Percentiles rank a stretch among this genome's conserved stretches.
phyloP scores from a whole-genome alignment of 64 coral and sea anemone genomes.

The Stichodactyla helianthus region DNA sequence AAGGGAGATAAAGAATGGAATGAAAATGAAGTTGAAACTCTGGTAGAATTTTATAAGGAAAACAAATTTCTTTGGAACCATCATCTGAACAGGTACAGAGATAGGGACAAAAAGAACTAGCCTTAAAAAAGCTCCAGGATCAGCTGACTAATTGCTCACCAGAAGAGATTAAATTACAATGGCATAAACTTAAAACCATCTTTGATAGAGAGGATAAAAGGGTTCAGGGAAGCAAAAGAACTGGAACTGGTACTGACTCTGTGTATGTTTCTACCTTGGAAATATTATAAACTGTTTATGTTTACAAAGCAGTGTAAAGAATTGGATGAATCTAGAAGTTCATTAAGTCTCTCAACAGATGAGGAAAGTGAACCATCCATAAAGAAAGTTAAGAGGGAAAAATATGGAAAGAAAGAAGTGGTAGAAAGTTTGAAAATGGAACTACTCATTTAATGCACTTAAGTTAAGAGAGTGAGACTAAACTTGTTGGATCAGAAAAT shows the following conservation, averaged over 20 bases:
- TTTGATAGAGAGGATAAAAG: slow-evolving; percentile 44
- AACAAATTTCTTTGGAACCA: slow-evolving; percentile 19
- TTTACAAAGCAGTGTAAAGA: slow-evolving; percentile 35
- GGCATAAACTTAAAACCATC: slow-evolving; percentile 37
- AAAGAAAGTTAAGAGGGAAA: slow-evolving; percentile 40
- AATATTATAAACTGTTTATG: slow-evolving; percentile 29
- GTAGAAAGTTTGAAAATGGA: slow-evolving; percentile 43
- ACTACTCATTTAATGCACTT: slow-evolving; percentile 25
- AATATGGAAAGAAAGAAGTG: slow-evolving; percentile 16
- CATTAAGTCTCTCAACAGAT: slow-evolving; percentile 3
- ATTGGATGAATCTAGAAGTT: slow-evolving; percentile 23
- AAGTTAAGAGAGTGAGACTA: no score
- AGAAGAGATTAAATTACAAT: slow-evolving; percentile 7
- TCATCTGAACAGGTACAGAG: background rate
- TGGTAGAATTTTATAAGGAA: slow-evolving; percentile 34
- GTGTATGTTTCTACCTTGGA: slow-evolving; percentile 20
- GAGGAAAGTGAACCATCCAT: slow-evolving; percentile 19
- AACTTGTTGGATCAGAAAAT: no score
- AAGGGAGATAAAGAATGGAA: slow-evolving; percentile 31
- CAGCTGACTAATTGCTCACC: background rate
- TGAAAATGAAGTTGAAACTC: slow-evolving; percentile 12
- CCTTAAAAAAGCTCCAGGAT: background rate
- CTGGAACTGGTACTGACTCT: slow-evolving; percentile 33
- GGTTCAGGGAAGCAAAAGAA: slow-evolving; percentile 22
- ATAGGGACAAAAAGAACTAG: slow-evolving; percentile 1